A percentile compares a stretch with the other conserved stretches of the same genome.
Evolutionary conservation across 2,113 vertebrate species (phyloP).

Genomic region (Thalassoma bifasciatum): DNA sequence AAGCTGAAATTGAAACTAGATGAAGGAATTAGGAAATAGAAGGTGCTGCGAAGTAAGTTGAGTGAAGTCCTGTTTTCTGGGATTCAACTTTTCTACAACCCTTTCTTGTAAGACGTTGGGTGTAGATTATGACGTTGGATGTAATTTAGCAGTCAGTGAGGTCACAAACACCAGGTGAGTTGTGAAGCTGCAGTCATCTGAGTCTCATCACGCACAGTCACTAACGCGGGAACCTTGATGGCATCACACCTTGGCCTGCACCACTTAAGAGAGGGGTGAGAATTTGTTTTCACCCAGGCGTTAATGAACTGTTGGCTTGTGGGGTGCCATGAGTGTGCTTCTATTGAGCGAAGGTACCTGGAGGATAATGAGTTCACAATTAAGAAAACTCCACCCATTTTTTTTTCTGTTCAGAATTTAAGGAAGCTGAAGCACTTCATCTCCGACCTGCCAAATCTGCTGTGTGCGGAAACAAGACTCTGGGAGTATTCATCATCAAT

Average conservation of each 20-base stretch:
- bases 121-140: constrained; percentile 32
- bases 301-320: constrained; percentile 80
- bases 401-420: constrained; percentile 27
- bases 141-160: constrained; percentile 37
- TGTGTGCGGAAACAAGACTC: constrained; percentile 59
- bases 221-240: constrained; percentile 23
- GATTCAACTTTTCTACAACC: constrained; percentile 3
- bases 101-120: not conserved
- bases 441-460: constrained; percentile 64
- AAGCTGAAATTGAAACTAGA: too few species aligned
- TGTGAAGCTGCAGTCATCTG: constrained; percentile 49
- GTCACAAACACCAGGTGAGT: constrained; percentile 58
- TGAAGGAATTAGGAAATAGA: too few species aligned
- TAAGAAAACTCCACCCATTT: constrained; percentile 51
- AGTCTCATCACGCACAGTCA: constrained; percentile 29
- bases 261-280: constrained; percentile 75
- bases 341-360: constrained; percentile 52
- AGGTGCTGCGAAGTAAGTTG: too few species aligned
- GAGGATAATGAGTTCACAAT: constrained; percentile 53
- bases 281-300: constrained; percentile 80
- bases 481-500: constrained; percentile 62
- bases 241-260: constrained; percentile 38
- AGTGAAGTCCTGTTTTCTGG: too few species aligned
- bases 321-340: constrained; percentile 67
- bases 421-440: constrained; percentile 34